Base-by-base conservation (phyloP, 2,888 invertebrate species). In the Microctonus aethiopoides region DNA sequence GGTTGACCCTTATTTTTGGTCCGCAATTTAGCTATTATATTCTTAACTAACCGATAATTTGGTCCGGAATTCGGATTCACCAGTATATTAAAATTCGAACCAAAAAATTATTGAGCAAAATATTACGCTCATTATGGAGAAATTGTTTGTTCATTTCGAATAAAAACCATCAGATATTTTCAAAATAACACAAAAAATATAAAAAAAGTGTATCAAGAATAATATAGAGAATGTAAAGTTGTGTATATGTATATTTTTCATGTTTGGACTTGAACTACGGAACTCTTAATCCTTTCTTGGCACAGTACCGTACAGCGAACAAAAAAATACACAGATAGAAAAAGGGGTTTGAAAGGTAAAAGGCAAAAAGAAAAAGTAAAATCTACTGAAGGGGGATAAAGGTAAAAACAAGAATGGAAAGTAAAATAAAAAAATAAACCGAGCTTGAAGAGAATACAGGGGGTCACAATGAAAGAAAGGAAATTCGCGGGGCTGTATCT, bases 401-500 rank as follows among this genome's bases (percentile, higher is more conserved):
- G 13, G 13, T 13, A 10, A 46, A n/a, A n/a, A n/a, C n/a, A 34
- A 13, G 41, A 63, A 52, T 10, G n/a, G 63, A 54, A 22, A 54
- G 39, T 26, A 67, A 39, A 39, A 20, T 9, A 7, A 7, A 36
- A 36, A 36, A 36, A 72, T n/a, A n/a, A n/a, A n/a, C n/a, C n/a
- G n/a, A n/a, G n/a, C n/a, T 71, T 70, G 71, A 68, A 52, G 70
- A 72, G 70, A 65, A 51, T 11, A 60, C 59, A 66, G 65, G 70
- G 68, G 74, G 75, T 73, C 68, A 65, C 68, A 68, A 66, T 11
- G 41, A 46, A 57, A 66, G 24, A 57, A 26, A 72, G 77, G 75
- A 80, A 80, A 78, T 80, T 80, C 73, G 76, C 78, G 78, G 57
- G 29, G 51, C 46, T 52, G 68, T 64, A 57, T 64, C 26, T 61